phyloP scores from a whole-genome alignment of 2,113 vertebrate genomes.

The Sebastes schlegelii region DNA sequence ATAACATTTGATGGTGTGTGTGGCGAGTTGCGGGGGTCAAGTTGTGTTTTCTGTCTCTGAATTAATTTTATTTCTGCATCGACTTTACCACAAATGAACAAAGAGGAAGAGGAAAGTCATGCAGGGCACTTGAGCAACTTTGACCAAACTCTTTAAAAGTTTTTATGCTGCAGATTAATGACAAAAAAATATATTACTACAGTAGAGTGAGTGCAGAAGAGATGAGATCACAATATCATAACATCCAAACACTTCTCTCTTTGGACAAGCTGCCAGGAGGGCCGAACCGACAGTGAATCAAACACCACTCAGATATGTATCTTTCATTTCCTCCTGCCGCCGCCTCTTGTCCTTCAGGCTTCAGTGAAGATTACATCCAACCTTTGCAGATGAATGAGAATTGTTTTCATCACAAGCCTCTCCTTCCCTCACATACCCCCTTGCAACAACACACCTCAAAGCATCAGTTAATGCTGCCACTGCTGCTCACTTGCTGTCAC shows the following conservation, averaged over 20 bases:
- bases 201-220: constrained; percentile 1
- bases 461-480: not conserved
- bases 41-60: not conserved
- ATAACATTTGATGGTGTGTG: not conserved
- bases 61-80: not conserved
- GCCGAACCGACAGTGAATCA: constrained; percentile 39
- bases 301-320: constrained; percentile 61
- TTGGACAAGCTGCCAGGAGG: constrained; percentile 17
- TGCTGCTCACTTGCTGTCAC: constrained; percentile 19
- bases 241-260: constrained; percentile 12
- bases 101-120: not conserved
- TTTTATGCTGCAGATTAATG: constrained; percentile 10
- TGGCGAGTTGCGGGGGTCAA: not conserved
- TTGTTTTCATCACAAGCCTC: constrained; percentile 36
- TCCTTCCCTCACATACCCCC: not conserved
- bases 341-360: constrained; percentile 51
- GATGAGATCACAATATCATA: constrained; percentile 27
- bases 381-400: constrained; percentile 36
- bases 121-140: not conserved
- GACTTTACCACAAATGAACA: not conserved
- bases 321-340: constrained; percentile 71
- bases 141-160: constrained; percentile 9
- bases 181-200: constrained; percentile 26
- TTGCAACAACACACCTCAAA: constrained; percentile 10
- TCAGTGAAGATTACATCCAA: constrained; percentile 44